Percentiles rank a stretch among this genome's conserved stretches.
Evolutionary conservation across 2,797 vertebrate species (phyloP).

Genomic region (Limosa lapponica): DNA sequence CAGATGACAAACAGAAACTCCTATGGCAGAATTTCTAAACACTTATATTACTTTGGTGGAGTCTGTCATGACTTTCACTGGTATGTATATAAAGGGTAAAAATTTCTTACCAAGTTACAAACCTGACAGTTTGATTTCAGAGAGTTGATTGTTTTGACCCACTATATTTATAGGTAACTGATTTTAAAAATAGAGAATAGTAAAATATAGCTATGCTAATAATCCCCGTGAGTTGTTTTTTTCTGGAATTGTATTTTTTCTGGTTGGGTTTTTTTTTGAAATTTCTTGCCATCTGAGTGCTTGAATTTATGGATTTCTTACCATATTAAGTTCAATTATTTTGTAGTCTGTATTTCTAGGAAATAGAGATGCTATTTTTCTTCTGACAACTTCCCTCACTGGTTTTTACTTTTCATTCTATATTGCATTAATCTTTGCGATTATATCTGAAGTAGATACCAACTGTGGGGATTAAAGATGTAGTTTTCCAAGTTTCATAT

Average conservation of each 20-base stretch:
- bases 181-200: background rate
- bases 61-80: background rate
- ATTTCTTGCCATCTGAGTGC: background rate
- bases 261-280: background rate
- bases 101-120: background rate
- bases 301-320: background rate
- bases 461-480: background rate
- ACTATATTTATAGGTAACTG: background rate
- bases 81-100: background rate
- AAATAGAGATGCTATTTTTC: background rate
- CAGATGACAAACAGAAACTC: background rate
- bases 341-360: background rate
- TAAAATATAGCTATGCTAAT: background rate
- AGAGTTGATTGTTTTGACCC: accelerated
- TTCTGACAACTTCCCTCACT: background rate
- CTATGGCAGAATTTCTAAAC: background rate
- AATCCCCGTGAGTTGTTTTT: background rate
- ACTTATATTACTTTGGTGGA: background rate
- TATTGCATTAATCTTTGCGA: background rate
- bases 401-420: background rate
- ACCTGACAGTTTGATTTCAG: background rate
- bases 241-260: too few species aligned
- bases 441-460: background rate
- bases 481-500: background rate
- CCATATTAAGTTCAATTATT: background rate